These are phyloP conservation scores for Stomorhina lunata DNA, from an alignment of 2,888 invertebrate genomes.

Conservation along the genomic window DNA sequence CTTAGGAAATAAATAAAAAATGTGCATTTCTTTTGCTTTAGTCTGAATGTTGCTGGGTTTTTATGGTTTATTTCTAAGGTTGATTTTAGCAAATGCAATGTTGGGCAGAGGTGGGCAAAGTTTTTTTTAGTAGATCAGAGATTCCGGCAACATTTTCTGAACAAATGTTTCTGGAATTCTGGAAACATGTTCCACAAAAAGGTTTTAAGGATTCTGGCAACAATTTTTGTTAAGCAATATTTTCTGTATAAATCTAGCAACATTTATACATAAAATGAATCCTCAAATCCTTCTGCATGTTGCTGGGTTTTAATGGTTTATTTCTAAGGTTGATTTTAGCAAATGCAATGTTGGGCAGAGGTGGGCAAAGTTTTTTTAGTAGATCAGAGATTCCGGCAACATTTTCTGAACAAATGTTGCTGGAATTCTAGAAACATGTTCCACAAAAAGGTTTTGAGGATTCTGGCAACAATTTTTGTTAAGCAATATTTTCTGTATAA, in stretches of 20 bases:
- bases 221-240: too few species aligned
- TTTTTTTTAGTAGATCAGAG: neutral
- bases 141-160: neutral
- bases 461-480: too few species aligned
- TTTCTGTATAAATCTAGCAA: too few species aligned
- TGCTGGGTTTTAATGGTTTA: neutral
- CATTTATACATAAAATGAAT: too few species aligned
- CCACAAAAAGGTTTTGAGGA: too few species aligned
- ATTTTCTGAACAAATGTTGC: too few species aligned
- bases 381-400: neutral
- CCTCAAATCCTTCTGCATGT: too few species aligned
- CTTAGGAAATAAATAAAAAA: constrained; percentile 31
- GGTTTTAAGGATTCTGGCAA: too few species aligned
- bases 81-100: neutral
- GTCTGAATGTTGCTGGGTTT: neutral
- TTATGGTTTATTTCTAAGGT: constrained; percentile 14
- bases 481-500: too few species aligned
- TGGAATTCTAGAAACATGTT: too few species aligned
- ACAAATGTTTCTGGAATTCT: too few species aligned
- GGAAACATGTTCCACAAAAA: too few species aligned
- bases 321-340: neutral
- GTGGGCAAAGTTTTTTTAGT: constrained; percentile 10
- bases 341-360: neutral
- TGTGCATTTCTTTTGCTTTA: neutral
- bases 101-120: constrained; percentile 20